Evolutionary conservation across 2,113 vertebrate species (phyloP).

Genomic region (Leucoraja erinaceus): DNA sequence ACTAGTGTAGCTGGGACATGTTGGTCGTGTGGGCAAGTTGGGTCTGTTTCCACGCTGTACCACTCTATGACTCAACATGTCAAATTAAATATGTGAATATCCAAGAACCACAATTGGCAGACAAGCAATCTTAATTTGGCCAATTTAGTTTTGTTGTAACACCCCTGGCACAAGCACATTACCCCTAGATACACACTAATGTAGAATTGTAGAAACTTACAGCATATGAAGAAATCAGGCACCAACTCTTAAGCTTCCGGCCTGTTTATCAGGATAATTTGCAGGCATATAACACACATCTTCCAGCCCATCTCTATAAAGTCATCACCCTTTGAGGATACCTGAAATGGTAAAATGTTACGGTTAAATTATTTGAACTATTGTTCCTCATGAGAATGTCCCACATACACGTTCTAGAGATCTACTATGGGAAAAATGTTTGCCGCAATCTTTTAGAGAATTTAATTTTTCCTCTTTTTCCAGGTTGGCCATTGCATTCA

Average conservation of each 20-base stretch:
- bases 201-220: neutral
- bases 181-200: neutral
- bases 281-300: neutral
- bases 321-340: neutral
- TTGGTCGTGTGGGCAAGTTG: too few species aligned
- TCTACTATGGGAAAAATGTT: too few species aligned
- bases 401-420: neutral
- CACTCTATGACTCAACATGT: too few species aligned
- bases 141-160: rapidly evolving
- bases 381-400: neutral
- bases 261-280: neutral
- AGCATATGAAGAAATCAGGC: too few species aligned
- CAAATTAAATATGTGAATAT: too few species aligned
- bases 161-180: neutral
- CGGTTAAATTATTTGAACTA: neutral
- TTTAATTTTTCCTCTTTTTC: too few species aligned
- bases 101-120: too few species aligned
- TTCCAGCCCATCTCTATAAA: neutral
- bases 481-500: too few species aligned
- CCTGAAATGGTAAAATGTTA: neutral
- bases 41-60: too few species aligned
- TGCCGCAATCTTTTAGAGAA: too few species aligned
- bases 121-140: neutral
- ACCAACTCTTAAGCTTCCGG: neutral
- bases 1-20: too few species aligned